phyloP scores from a whole-genome alignment of 2,888 invertebrate genomes.

The Loripinus fragilis region DNA sequence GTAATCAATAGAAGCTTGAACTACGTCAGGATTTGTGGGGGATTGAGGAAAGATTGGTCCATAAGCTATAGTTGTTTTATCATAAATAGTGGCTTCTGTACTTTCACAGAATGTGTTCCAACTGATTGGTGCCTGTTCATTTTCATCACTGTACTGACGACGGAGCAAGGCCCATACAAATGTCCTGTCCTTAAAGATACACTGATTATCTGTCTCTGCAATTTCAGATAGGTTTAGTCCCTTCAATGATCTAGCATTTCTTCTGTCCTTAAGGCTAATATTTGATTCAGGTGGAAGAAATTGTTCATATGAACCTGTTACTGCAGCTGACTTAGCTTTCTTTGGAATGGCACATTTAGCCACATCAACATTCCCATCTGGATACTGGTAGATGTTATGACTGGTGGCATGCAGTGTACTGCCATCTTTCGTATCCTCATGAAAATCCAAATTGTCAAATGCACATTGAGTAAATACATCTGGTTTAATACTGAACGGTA shows the following conservation, averaged over 20 bases:
- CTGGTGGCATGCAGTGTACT: conserved; percentile 3
- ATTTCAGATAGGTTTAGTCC: background rate
- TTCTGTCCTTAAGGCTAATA: background rate
- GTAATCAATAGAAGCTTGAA: background rate
- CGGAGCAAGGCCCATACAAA: background rate
- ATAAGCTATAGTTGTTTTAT: background rate
- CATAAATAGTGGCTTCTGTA: background rate
- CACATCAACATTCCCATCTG: no score
- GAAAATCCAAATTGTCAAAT: conserved; percentile 12
- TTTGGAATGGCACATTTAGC: background rate
- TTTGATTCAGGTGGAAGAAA: background rate
- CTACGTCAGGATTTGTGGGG: background rate
- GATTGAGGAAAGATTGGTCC: background rate
- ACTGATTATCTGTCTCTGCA: background rate
- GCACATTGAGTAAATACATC: background rate
- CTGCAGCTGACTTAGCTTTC: background rate
- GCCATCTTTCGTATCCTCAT: conserved; percentile 6
- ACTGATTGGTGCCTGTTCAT: background rate
- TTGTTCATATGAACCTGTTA: background rate
- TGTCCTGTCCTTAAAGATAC: background rate
- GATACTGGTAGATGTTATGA: conserved; percentile 1
- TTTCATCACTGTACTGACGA: background rate
- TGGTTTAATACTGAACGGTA: background rate
- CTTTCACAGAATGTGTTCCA: background rate
- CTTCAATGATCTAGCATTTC: background rate